Conservation (phyloP, 2,113 vertebrate genomes). For the Eudyptes chrysolophus region DNA sequence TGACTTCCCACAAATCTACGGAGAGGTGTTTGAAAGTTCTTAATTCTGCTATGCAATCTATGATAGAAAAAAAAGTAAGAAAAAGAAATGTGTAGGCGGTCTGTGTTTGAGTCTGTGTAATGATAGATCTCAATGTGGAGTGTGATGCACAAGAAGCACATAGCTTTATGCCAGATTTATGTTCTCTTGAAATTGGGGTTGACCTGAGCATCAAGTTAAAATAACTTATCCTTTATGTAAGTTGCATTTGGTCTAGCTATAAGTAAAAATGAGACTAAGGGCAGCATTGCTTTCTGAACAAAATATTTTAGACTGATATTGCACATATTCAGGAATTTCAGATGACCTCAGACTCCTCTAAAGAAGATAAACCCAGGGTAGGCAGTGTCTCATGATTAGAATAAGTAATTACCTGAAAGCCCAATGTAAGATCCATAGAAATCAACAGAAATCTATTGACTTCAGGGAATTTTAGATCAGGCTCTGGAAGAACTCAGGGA, state of each 20-base stretch:
- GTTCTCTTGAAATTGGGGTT: background rate
- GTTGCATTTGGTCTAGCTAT: background rate
- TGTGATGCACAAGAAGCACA: background rate
- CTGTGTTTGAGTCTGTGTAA: background rate
- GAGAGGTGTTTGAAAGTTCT: background rate
- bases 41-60: background rate
- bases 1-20: background rate
- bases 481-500: background rate
- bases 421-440: background rate
- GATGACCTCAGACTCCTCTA: background rate
- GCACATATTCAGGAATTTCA: background rate
- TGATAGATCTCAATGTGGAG: background rate
- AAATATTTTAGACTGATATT: background rate
- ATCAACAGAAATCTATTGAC: constrained; percentile 6
- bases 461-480: background rate
- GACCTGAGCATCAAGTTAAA: background rate
- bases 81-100: background rate
- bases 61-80: background rate
- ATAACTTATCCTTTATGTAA: background rate
- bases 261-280: background rate
- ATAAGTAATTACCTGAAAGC: background rate
- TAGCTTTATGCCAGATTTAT: background rate
- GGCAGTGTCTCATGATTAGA: background rate
- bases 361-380: background rate
- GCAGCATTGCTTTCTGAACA: background rate